Evolutionary conservation across 2,113 vertebrate genomes (phyloP).

Genomic region (Archocentrus centrarchus): DNA sequence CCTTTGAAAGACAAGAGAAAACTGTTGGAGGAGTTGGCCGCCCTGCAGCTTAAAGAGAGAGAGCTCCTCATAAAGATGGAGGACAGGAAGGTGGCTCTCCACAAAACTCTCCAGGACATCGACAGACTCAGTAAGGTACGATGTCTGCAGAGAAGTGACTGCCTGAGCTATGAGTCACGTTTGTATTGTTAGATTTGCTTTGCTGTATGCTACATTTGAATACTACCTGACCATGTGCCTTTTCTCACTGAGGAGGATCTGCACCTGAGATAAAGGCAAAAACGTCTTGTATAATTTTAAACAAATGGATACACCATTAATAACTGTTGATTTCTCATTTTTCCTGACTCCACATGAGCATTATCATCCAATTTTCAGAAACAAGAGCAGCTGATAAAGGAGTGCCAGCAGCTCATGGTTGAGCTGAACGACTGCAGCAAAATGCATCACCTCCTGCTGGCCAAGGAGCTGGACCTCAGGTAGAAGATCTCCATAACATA

Average conservation of each 20-base stretch:
- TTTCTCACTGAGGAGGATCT: no score
- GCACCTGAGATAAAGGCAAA: no score
- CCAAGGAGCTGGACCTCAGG: not conserved
- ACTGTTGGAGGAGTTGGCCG: not conserved
- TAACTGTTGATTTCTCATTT: not conserved
- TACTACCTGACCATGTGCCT: no score
- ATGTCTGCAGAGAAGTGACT: not conserved
- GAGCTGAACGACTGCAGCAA: no score
- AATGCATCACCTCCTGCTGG: not conserved
- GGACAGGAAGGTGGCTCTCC: not conserved
- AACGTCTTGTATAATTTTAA: no score
- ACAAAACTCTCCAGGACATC: rapidly evolving
- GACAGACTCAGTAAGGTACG: not conserved
- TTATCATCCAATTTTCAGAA: not conserved
- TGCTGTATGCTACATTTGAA: no score
- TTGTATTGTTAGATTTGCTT: not conserved
- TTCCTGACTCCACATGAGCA: not conserved
- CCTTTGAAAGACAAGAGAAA: not conserved
- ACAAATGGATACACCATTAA: not conserved
- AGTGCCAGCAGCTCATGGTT: not conserved
- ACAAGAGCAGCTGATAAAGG: not conserved
- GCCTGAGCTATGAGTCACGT: not conserved
- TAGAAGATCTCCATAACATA: not conserved
- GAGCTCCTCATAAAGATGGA: not conserved
- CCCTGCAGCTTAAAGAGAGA: not conserved